Evolutionary conservation across 1,140 invertebrate species (phyloP).

Genomic region (Drosophila ananassae): DNA sequence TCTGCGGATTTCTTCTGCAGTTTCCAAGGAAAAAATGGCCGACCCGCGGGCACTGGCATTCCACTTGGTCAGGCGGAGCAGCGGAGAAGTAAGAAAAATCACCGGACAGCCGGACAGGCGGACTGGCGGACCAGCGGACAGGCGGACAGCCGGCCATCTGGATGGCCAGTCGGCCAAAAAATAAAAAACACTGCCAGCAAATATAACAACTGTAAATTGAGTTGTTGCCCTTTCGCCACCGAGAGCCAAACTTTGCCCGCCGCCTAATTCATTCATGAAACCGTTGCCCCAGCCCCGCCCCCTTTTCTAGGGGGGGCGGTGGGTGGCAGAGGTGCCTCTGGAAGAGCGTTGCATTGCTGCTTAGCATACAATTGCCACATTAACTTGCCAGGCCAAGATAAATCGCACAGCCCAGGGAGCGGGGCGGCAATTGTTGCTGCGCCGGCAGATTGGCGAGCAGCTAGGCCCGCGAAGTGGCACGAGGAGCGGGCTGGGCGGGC

Average conservation of each 20-base stretch:
- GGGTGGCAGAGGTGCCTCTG: not conserved
- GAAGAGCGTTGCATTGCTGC: slow-evolving; percentile 54
- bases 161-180: not conserved
- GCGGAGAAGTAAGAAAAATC: slow-evolving; percentile 23
- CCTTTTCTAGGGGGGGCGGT: not conserved
- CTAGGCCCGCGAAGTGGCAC: not conserved
- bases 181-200: slow-evolving; percentile 6
- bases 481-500: too few relatives aligned
- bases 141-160: too few relatives aligned
- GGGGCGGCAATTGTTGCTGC: slow-evolving; percentile 56
- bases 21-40: slow-evolving; percentile 51
- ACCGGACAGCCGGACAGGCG: not conserved
- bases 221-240: slow-evolving; percentile 75
- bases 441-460: slow-evolving; percentile 9
- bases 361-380: slow-evolving; percentile 82
- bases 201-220: slow-evolving; percentile 76
- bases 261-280: slow-evolving; percentile 80
- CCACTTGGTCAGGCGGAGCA: slow-evolving; percentile 17
- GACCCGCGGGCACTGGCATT: slow-evolving; percentile 67
- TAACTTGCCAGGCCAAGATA: slow-evolving; percentile 79
- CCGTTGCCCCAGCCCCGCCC: slow-evolving; percentile 52
- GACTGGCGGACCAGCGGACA: too few relatives aligned
- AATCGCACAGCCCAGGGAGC: slow-evolving; percentile 47
- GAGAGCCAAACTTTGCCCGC: slow-evolving; percentile 68
- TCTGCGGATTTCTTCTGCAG: not conserved